Conservation (phyloP, 2,113 vertebrate genomes). For the Strix aluco region DNA sequence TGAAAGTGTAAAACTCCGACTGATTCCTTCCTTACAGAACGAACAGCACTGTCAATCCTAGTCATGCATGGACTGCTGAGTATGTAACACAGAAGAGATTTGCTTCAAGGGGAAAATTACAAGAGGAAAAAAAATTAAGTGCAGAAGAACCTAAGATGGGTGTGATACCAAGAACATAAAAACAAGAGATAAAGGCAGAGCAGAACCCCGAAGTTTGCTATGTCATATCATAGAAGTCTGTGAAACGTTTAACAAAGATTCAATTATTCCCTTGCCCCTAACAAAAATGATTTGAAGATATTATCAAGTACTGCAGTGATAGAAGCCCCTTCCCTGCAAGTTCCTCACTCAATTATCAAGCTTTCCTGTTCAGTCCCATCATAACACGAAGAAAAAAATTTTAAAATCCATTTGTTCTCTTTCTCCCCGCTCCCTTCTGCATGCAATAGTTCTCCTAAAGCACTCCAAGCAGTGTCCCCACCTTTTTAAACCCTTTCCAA, state of each 20-base stretch:
- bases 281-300: not conserved
- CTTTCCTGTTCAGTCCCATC: not conserved
- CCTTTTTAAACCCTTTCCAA: not conserved
- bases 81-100: not conserved
- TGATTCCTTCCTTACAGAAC: not conserved
- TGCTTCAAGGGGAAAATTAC: not conserved
- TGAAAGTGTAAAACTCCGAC: not conserved
- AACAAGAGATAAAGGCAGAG: not conserved
- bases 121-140: not conserved
- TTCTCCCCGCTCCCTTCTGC: not conserved
- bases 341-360: not conserved
- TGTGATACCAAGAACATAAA: not conserved
- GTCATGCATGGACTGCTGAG: not conserved
- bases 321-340: not conserved
- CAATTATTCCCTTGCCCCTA: not conserved
- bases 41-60: not conserved
- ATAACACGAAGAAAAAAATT: not conserved
- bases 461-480: not conserved
- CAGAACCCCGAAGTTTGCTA: not conserved
- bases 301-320: not conserved
- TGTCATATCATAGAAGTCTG: fast-evolving
- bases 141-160: not conserved
- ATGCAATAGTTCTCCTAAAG: not conserved
- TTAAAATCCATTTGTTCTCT: not conserved
- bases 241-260: not conserved